Percentiles rank a stretch among this genome's conserved stretches.
Conservation (phyloP, 2,888 invertebrate genomes). For the Phalangium opilio region DNA sequence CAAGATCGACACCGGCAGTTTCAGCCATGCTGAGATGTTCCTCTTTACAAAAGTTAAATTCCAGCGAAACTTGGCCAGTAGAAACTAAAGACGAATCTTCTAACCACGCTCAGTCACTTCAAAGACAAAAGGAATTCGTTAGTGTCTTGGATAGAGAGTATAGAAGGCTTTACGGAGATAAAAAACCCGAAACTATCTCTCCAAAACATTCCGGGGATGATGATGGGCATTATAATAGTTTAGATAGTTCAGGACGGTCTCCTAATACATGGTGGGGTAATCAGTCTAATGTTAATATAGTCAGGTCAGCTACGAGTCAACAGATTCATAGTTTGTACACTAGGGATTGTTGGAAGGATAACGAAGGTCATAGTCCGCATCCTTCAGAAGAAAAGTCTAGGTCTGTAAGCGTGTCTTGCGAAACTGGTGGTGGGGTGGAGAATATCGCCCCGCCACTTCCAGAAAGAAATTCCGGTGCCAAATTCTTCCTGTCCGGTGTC, state of each 20-base stretch:
- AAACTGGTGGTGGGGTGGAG: background rate
- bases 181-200: constrained; percentile 10
- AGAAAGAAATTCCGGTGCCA: too few relatives aligned
- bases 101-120: too few relatives aligned
- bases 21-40: too few relatives aligned
- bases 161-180: constrained; percentile 16
- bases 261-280: background rate
- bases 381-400: background rate
- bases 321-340: constrained; percentile 16
- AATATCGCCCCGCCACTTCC: background rate
- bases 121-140: constrained; percentile 1
- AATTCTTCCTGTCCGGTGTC: too few relatives aligned
- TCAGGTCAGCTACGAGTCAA: constrained; percentile 17
- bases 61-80: too few relatives aligned
- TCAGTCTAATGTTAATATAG: constrained; percentile 4
- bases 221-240: background rate
- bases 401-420: background rate
- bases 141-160: constrained; percentile 19
- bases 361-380: background rate
- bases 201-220: background rate
- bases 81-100: too few relatives aligned
- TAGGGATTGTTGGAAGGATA: too few relatives aligned
- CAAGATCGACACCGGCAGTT: too few relatives aligned
- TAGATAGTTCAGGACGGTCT: constrained; percentile 1
- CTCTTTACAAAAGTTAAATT: too few relatives aligned